These are phyloP conservation scores for Herminia tarsipennalis DNA, from an alignment of 2,888 invertebrate species.

Conservation along the genomic window DNA sequence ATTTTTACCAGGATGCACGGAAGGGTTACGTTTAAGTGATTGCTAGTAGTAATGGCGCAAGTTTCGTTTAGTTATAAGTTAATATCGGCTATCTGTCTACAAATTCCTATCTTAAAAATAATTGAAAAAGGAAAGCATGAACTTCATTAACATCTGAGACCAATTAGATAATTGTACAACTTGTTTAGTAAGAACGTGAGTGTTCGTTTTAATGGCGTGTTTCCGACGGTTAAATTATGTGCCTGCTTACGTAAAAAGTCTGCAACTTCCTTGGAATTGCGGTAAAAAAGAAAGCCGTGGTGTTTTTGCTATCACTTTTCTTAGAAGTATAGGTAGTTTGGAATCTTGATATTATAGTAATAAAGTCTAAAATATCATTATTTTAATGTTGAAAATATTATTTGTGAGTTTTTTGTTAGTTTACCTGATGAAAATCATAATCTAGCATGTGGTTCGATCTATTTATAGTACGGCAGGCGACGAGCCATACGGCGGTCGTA, in stretches of 20 bases:
- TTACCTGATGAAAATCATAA: background rate
- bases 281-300: slow-evolving; percentile 20
- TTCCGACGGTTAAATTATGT: slow-evolving; percentile 35
- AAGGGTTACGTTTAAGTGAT: too few species aligned
- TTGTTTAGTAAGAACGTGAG: slow-evolving; percentile 28
- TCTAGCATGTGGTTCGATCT: too few species aligned
- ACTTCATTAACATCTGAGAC: background rate
- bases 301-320: background rate
- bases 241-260: slow-evolving; percentile 7
- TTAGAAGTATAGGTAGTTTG: background rate
- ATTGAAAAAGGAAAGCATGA: too few species aligned
- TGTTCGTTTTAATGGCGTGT: slow-evolving; percentile 28
- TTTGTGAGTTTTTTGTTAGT: background rate
- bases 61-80: too few species aligned
- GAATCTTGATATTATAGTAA: background rate
- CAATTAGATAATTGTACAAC: slow-evolving; percentile 27
- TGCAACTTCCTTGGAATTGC: slow-evolving; percentile 12
- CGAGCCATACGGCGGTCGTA: too few species aligned
- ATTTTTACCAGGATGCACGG: background rate
- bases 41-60: too few species aligned
- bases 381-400: too few species aligned
- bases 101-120: too few species aligned
- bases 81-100: too few species aligned
- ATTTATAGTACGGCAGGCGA: too few species aligned
- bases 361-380: background rate